Evolutionary conservation across 2,888 invertebrate genomes (phyloP), one percentile per base, ranked within the genome.

Genomic region (Cerastis leucographa): DNA sequence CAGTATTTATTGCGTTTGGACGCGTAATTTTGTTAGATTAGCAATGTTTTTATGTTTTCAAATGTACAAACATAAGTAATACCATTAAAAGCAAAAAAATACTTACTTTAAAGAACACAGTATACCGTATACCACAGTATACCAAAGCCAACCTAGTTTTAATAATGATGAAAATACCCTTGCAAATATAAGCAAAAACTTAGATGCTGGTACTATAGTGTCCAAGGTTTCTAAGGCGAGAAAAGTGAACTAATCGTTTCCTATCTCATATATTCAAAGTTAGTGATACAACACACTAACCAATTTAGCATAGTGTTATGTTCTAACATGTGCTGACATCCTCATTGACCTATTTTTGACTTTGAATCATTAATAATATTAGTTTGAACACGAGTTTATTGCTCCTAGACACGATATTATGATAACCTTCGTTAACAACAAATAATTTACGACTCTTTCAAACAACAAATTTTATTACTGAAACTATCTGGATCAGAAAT

Each of bases 381-480:
- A 78, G 72, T 74, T 83, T 67, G 56, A 66, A 76, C 78, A 67
- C 67, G 9, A 71, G 71, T 78, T 80, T 83, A 83, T 56, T 80
- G 76, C 67, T 65, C 14, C 71, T 67, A 61, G 68, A 67, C 84
- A 83, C 79, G 83, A 87, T 76, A 81, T 74, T 65, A 29, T 78
- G 80, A 86, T 83, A 71, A 67, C 75, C 67, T 29, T 74, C 71
- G 85, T 85, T 79, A 79, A 76, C 73, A 83, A 85, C 67, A 78
- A 72, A 71, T 79, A 71, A 80, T 81, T 87, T 87, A 84, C 61
- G 71, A 70, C 71, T 65, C 35, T 83, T 82, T 59, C 29, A 66
- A 78, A 78, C 67, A 72, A 46, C 40, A 0, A 22, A 51, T 66
- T 73, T 81, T 79, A 62, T 67, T 71, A 74, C 54, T 62, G 14